phyloP scores from a whole-genome alignment of 1,140 invertebrate species.

The Hylyphantes graminicola region DNA sequence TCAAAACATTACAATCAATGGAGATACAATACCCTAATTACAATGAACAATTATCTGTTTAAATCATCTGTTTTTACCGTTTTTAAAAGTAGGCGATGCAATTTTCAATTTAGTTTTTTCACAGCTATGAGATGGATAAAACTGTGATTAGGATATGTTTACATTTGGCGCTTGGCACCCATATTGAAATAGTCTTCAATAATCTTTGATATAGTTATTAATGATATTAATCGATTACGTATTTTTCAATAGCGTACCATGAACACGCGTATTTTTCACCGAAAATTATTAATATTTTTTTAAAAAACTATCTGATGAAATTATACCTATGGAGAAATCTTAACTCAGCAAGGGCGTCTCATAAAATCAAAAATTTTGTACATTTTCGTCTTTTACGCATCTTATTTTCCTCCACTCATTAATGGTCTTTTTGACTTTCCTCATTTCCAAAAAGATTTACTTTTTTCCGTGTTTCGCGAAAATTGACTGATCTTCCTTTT shows the following conservation, averaged over 20 bases:
- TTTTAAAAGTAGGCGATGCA: not conserved
- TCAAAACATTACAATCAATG: too few species aligned
- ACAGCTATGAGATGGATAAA: not conserved
- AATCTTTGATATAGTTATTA: not conserved
- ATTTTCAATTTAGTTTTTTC: not conserved
- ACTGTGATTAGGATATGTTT: not conserved
- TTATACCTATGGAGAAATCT: too few species aligned
- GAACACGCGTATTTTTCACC: not conserved
- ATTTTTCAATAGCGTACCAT: not conserved
- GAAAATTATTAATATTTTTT: not conserved
- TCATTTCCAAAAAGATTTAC: conserved; percentile 26
- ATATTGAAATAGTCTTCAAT: not conserved
- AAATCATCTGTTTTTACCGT: not conserved
- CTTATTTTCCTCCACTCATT: conserved; percentile 6
- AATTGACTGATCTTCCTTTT: conserved; percentile 18
- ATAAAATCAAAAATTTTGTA: too few species aligned
- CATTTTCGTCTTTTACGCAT: too few species aligned
- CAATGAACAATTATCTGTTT: too few species aligned
- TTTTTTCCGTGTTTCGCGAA: conserved; percentile 21
- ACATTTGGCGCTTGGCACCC: too few species aligned
- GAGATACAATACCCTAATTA: too few species aligned
- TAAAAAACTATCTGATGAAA: too few species aligned
- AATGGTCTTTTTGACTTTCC: conserved; percentile 51
- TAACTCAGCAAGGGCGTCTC: too few species aligned
- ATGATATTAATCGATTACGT: not conserved